These are phyloP conservation scores for Protobothrops mucrosquamatus DNA, from an alignment of 2,113 vertebrate genomes.

Conservation along the genomic window DNA sequence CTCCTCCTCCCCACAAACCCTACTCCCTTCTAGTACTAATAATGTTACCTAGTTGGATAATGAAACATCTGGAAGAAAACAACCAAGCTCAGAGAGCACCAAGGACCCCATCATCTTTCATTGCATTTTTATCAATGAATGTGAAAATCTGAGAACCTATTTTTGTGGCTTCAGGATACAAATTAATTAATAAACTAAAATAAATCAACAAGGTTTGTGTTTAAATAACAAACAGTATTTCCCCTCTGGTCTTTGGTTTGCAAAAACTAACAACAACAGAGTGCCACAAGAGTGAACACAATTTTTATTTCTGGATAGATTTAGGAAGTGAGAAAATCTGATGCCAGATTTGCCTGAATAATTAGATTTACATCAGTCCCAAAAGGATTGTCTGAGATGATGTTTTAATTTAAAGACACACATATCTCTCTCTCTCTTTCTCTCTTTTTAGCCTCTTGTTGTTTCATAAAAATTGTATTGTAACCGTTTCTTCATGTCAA, in stretches of 20 bases:
- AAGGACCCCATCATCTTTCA: neutral
- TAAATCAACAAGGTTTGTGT: conserved; percentile 38
- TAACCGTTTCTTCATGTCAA: neutral
- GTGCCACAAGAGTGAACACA: conserved; percentile 62
- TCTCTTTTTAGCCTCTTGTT: conserved; percentile 5
- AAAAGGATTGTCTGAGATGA: conserved; percentile 57
- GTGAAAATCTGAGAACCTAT: neutral
- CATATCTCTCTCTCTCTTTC: neutral
- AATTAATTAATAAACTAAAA: neutral
- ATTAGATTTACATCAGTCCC: conserved; percentile 66
- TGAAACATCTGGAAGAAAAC: neutral
- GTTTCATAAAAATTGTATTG: neutral
- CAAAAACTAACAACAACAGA: conserved; percentile 10
- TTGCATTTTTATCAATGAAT: neutral
- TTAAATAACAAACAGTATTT: conserved; percentile 21
- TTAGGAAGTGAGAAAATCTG: conserved; percentile 65
- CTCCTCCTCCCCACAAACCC: too few species aligned
- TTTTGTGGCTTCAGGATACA: neutral
- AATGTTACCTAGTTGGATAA: neutral
- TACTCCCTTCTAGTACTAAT: neutral
- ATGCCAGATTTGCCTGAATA: conserved; percentile 65
- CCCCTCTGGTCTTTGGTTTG: conserved; percentile 23
- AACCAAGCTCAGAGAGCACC: too few species aligned
- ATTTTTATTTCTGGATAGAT: conserved; percentile 54
- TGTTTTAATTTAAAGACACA: conserved; percentile 52